Evolutionary conservation across 2,113 vertebrate species (phyloP).

Genomic region (Ctenomys sociabilis): DNA sequence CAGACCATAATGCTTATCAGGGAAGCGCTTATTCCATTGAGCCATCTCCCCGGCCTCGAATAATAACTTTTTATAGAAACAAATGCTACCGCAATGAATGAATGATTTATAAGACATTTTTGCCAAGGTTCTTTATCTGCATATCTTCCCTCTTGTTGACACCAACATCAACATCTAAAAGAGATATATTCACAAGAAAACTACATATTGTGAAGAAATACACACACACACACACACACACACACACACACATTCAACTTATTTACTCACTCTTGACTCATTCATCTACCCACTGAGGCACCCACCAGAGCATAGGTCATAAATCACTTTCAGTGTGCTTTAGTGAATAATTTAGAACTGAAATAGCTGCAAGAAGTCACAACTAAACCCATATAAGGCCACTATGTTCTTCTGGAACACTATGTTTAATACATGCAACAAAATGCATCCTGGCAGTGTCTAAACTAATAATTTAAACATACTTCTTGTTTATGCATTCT

Average conservation of each 20-base stretch:
- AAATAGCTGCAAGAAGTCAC: conserved; percentile 17
- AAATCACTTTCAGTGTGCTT: conserved; percentile 20
- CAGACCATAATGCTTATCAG: too few relatives aligned
- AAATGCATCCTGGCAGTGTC: background rate
- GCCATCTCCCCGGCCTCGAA: too few relatives aligned
- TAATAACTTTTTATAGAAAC: conserved; percentile 9
- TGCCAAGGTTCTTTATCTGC: background rate
- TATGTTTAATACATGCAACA: background rate
- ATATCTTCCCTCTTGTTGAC: conserved; percentile 9
- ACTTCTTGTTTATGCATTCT: background rate
- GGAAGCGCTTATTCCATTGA: too few relatives aligned
- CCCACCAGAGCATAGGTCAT: background rate
- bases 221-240: background rate
- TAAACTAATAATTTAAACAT: conserved; percentile 32
- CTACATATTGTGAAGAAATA: background rate
- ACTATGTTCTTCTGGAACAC: background rate
- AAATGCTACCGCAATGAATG: background rate
- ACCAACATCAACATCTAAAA: conserved; percentile 19
- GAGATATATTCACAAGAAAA: background rate
- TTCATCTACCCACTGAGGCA: background rate
- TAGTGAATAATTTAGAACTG: conserved; percentile 7
- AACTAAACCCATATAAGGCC: background rate
- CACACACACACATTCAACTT: background rate
- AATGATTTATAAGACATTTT: background rate
- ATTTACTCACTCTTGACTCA: background rate